These are phyloP conservation scores for Parotocinclus haroldoi DNA, from an alignment of 2,797 vertebrate genomes.

Conservation along the genomic window DNA sequence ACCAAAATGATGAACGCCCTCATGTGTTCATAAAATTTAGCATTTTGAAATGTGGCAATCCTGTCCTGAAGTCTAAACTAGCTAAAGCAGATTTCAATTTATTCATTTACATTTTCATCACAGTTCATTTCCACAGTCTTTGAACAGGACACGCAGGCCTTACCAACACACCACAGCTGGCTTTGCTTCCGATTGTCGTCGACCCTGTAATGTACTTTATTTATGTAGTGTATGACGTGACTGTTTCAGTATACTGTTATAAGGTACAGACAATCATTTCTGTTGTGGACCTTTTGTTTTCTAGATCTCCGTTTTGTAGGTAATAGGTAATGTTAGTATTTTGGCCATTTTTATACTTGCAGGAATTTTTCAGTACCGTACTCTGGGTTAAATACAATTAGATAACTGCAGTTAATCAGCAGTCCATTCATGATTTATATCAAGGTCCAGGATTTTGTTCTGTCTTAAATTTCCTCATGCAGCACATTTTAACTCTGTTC, in stretches of 20 bases:
- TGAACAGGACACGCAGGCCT: constrained; percentile 25
- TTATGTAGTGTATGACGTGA: constrained; percentile 49
- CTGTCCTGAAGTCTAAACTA: constrained; percentile 11
- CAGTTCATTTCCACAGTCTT: not conserved
- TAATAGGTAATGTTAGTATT: constrained; percentile 28
- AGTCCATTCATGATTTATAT: too few species aligned
- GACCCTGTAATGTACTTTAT: constrained; percentile 63
- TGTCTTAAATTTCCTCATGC: constrained; percentile 3
- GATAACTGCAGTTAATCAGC: too few species aligned
- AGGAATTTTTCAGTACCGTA: too few species aligned
- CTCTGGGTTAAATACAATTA: too few species aligned
- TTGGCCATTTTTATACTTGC: not conserved
- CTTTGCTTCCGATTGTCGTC: constrained; percentile 61
- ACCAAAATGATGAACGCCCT: constrained; percentile 56
- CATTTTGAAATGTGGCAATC: constrained; percentile 13
- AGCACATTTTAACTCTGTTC: constrained; percentile 17
- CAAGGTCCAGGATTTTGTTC: too few species aligned
- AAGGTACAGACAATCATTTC: constrained; percentile 36
- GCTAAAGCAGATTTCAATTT: constrained; percentile 38
- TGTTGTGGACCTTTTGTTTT: constrained; percentile 18
- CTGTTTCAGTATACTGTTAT: constrained; percentile 44
- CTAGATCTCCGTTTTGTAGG: constrained; percentile 13
- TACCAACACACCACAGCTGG: constrained; percentile 8
- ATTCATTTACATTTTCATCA: constrained; percentile 42
- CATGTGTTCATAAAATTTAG: not conserved